Percentiles rank a stretch among this genome's conserved stretches.
Conservation (phyloP, 1,140 invertebrate genomes). For the Lepidotrigona ventralis region DNA sequence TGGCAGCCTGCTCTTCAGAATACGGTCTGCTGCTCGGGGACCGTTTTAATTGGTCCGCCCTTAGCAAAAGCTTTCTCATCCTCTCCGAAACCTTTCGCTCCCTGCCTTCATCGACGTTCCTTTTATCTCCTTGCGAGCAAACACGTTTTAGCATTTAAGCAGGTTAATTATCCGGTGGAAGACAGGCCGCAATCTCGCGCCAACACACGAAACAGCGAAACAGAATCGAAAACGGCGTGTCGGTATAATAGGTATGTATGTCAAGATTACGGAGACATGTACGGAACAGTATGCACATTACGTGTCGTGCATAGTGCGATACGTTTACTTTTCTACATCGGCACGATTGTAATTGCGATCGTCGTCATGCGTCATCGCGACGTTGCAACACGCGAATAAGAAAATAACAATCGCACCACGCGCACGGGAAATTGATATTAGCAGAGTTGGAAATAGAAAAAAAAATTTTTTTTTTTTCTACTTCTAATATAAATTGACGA, state of each 20-base stretch:
- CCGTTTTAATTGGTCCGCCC: constrained; percentile 18
- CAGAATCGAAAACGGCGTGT: neutral
- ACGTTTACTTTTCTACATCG: constrained; percentile 13
- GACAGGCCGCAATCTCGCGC: neutral
- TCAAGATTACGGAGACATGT: constrained; percentile 36
- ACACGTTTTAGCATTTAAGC: neutral
- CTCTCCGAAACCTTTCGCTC: neutral
- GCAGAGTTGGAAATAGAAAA: too few species aligned
- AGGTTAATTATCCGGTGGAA: constrained; percentile 5
- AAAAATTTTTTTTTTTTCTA: too few species aligned
- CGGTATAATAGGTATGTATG: constrained; percentile 18
- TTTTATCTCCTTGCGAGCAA: neutral
- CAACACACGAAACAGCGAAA: neutral
- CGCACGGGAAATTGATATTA: constrained; percentile 15
- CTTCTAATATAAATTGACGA: neutral
- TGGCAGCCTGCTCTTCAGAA: neutral
- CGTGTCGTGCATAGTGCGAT: neutral
- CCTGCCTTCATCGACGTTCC: neutral
- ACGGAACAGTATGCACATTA: neutral
- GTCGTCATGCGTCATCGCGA: constrained; percentile 37
- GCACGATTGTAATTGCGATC: neutral
- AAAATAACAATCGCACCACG: neutral
- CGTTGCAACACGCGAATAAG: neutral
- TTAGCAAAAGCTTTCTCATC: neutral
- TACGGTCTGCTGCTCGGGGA: neutral